Evolutionary conservation across 2,113 vertebrate species (phyloP), one percentile per base, ranked within the genome.

Genomic region (Malurus alboscapulatus): DNA sequence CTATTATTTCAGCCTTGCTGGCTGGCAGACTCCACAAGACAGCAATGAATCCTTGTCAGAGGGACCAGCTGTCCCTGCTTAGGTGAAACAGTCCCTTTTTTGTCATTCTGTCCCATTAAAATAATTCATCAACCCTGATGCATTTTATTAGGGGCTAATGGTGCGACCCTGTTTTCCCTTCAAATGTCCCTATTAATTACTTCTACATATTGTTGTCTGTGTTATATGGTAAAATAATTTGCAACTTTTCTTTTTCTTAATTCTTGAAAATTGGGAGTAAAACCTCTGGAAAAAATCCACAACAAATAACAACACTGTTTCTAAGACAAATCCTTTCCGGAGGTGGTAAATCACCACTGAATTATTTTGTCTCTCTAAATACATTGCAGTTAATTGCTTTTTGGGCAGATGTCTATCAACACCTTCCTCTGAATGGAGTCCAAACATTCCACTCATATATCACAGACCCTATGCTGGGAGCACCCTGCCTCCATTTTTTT

Each of bases 31-130:
- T 94, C 92, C 87, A 58, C 87, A 45, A 95, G 96, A 92, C 84
- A 89, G 94, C 95, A 96, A 96, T 96, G 92, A 24, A 95, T 96
- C 97, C 96, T 96, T 97, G 97, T 96, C 97, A 96, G 21, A 80
- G 84, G 73, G 88, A 96, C 97, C 96, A 97, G 96, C 95, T 97
- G 95, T 96, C 95, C 88, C 96, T 92, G 88, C 87, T 95, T 93
- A 82, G 90, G 93, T 91, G 94, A 75, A 96, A 90, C 85, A 85
- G 89, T 93, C 93, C 93, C 92, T 93, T 95, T 97, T 97, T 94
- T 97, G 96, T 96, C 95, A 96, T 96, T 93, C 90, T 94, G 87
- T 94, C 86, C 95, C 87, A 91, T 97, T 95, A 96, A 96, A 96
- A 96, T 84, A 94, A 97, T 96, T 96, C 77, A 96, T 96, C 96